Base-by-base conservation (phyloP, 2,797 vertebrate genomes). In the Myotis findleyi region DNA sequence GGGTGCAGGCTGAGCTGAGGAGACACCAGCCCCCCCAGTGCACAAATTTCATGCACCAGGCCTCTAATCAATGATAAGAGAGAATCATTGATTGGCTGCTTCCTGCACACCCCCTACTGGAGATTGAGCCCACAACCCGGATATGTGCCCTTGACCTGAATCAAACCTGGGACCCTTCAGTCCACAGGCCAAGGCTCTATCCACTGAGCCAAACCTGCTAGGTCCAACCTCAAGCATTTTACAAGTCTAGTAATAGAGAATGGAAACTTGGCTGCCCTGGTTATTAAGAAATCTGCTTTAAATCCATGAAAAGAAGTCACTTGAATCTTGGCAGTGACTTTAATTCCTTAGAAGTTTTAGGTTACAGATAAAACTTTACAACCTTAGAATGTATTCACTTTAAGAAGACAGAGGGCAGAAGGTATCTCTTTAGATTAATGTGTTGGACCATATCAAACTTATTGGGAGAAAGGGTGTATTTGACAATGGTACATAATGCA, bases 361-460 rank as follows among this genome's bases (percentile, higher is more conserved):
- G 84, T 90, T 97, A 87, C 87, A 82, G 84, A 36, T 64, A 94
- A 96, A 96, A 96, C 96, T 90, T 88, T 55, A 89, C 69, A 77
- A 47, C 76, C 75, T 86, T 14, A 91, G 82, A 92, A 73, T 3
- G 18, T 27, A 20, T 36, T 82, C 30, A 57, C 77, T 93, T 55
- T 87, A 47, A 69, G 89, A 38, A n/a, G 87, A 44, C 11, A 44
- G 88, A 94, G 87, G 88, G 81, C 69, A 86, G 79, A 92, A 66
- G 57, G n/a, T 23, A 10, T 93, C 81, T 95, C 88, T 95, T 89
- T 93, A 87, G 94, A 95, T 89, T 72, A 64, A 93, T 73, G 93
- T 51, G 86, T 59, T 4, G 76, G 94, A 64, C n/a, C 6, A 2
- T 44, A 79, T 80, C 57, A 30, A 2, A 51, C 73, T 92, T 72